A percentile compares a stretch with the other conserved stretches of the same genome.
Conservation (phyloP, 2,113 vertebrate genomes). For the Datnioides undecimradiatus region DNA sequence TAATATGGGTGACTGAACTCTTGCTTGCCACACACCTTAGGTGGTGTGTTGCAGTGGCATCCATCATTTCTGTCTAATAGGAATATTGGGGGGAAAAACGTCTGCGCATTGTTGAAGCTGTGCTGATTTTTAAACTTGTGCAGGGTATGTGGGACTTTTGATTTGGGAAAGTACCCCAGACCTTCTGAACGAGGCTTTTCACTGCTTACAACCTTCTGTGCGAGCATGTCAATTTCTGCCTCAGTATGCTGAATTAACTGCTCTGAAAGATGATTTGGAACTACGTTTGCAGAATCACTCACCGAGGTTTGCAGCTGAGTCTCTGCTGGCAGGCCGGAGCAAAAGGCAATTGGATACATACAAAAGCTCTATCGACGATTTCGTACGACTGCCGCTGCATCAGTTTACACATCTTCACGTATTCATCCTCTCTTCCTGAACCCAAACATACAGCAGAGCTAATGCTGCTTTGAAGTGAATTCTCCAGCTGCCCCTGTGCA, state of each 20-base stretch:
- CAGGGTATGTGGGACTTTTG: background rate
- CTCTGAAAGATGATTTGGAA: conserved; percentile 4
- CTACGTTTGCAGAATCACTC: conserved; percentile 1
- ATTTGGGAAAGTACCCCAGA: background rate
- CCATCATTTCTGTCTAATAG: background rate
- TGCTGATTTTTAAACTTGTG: background rate
- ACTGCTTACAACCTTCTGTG: background rate
- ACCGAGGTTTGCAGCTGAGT: conserved; percentile 3
- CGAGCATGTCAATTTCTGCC: background rate
- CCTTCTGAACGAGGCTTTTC: background rate
- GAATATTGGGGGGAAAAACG: background rate
- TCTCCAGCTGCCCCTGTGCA: conserved; percentile 28
- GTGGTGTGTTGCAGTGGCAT: background rate
- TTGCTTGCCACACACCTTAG: background rate
- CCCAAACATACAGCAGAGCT: conserved; percentile 41
- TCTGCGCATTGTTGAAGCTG: background rate
- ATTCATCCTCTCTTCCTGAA: conserved; percentile 15
- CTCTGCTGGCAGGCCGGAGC: background rate
- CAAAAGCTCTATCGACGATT: background rate
- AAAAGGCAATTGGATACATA: conserved; percentile 6
- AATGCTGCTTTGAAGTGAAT: conserved; percentile 46
- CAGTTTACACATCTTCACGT: conserved; percentile 1
- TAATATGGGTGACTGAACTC: background rate
- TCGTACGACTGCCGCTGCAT: background rate
- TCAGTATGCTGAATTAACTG: conserved; percentile 8